These are phyloP conservation scores for Atopsyche davidsoni DNA, from an alignment of 1,140 invertebrate genomes.

Conservation along the genomic window DNA sequence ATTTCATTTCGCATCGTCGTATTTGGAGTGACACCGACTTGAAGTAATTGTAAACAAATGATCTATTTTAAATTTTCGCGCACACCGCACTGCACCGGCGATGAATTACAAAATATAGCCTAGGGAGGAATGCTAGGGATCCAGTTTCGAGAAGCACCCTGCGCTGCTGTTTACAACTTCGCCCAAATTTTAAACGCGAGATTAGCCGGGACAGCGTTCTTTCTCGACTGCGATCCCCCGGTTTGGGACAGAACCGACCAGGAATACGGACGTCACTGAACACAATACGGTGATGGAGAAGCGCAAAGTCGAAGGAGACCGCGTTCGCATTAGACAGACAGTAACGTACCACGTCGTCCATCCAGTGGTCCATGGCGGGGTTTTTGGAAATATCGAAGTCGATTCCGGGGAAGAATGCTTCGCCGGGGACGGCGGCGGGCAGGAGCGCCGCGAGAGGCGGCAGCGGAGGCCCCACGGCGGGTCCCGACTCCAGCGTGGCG, in stretches of 20 bases:
- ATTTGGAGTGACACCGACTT: too few species aligned
- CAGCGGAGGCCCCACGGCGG: background rate
- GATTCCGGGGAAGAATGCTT: slow-evolving; percentile 16
- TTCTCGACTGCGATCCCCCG: too few species aligned
- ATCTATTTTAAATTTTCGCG: too few species aligned
- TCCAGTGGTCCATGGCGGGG: slow-evolving; percentile 26
- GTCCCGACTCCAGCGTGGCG: background rate
- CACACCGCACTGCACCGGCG: too few species aligned
- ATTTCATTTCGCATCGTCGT: too few species aligned
- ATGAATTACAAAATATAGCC: too few species aligned
- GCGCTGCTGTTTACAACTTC: too few species aligned
- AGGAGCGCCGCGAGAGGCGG: background rate
- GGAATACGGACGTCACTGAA: background rate
- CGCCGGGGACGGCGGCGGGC: background rate
- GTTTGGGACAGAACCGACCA: background rate
- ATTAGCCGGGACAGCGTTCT: too few species aligned
- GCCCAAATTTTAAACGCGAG: too few species aligned
- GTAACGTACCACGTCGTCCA: slow-evolving; percentile 26
- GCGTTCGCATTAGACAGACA: background rate
- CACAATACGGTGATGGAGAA: background rate
- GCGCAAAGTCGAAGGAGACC: background rate
- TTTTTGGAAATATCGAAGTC: slow-evolving; percentile 23
- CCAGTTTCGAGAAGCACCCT: too few species aligned
- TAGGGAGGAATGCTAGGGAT: too few species aligned
- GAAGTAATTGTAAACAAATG: too few species aligned